A percentile compares a stretch with the other conserved stretches of the same genome.
These are phyloP conservation scores for Lepus timidus DNA, from an alignment of 2,113 vertebrate species.

Conservation along the genomic window DNA sequence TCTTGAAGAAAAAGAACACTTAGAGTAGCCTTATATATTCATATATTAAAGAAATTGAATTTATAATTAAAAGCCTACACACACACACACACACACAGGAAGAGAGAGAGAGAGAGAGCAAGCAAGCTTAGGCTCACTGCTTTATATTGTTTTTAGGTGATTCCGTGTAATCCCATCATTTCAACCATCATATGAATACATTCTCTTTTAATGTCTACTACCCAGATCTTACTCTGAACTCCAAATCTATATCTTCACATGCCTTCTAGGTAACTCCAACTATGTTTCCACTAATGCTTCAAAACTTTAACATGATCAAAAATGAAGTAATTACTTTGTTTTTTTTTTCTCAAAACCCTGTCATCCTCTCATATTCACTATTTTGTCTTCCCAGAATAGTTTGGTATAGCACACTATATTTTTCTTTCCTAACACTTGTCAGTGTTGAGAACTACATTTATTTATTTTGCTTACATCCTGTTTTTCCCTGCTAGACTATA, in stretches of 20 bases:
- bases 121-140: not conserved
- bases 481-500: not conserved
- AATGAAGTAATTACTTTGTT: constrained; percentile 12
- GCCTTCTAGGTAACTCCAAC: not conserved
- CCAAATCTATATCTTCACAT: constrained; percentile 18
- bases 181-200: not conserved
- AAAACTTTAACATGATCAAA: constrained; percentile 13
- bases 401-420: not conserved
- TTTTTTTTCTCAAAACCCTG: constrained; percentile 25
- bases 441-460: not conserved
- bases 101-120: too few species aligned
- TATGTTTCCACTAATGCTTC: not conserved
- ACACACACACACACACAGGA: not conserved
- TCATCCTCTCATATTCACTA: constrained; percentile 7
- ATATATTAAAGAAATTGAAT: not conserved
- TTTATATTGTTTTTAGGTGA: not conserved
- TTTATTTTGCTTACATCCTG: constrained; percentile 44
- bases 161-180: not conserved
- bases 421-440: constrained; percentile 10
- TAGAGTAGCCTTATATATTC: not conserved
- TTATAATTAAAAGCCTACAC: not conserved
- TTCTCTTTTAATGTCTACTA: not conserved
- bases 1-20: not conserved
- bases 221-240: constrained; percentile 17
- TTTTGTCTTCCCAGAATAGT: not conserved